These are phyloP conservation scores for Habropoda laboriosa DNA, from an alignment of 1,140 invertebrate genomes.

Conservation along the genomic window DNA sequence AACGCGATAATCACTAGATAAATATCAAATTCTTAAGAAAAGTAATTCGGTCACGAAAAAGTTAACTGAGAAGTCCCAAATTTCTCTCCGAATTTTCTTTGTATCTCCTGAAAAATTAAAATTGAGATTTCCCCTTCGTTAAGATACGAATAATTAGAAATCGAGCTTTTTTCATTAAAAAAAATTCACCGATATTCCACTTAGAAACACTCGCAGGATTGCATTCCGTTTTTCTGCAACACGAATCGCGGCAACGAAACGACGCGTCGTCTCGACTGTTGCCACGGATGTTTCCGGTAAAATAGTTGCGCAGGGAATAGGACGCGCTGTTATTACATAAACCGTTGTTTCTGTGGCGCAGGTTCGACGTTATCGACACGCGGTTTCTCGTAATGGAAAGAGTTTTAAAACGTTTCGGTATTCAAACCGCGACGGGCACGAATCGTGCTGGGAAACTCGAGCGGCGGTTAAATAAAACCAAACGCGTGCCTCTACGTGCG, in stretches of 20 bases:
- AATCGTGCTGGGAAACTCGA: constrained; percentile 47
- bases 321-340: constrained; percentile 7
- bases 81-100: no score
- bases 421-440: constrained; percentile 40
- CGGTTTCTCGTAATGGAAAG: constrained; percentile 41
- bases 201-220: no score
- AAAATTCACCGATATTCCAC: no score
- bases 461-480: constrained; percentile 11
- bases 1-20: no score
- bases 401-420: constrained; percentile 44
- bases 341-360: constrained; percentile 33
- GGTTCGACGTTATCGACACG: constrained; percentile 29
- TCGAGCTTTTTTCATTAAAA: no score
- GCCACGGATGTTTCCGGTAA: constrained; percentile 13
- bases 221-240: not conserved
- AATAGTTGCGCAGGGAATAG: not conserved
- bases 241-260: not conserved
- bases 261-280: not conserved
- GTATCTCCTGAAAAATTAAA: no score
- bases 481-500: constrained; percentile 19
- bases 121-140: no score
- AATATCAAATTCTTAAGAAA: no score
- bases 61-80: no score
- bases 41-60: no score
- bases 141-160: no score